Base-by-base conservation (phyloP, 2,797 vertebrate genomes). In the Chaetophractus vellerosus region DNA sequence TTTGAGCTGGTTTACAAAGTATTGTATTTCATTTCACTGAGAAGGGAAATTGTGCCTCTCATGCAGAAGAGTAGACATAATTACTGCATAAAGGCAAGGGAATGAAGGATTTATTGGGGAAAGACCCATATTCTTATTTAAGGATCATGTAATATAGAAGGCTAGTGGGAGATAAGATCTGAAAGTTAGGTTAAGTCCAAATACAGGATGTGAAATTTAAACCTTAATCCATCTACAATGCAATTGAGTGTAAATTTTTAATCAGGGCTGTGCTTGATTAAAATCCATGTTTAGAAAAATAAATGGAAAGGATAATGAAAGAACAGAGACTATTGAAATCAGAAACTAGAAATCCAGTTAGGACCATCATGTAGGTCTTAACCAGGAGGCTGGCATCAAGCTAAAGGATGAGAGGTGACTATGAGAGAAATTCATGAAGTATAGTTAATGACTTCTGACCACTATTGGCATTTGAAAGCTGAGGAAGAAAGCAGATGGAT, bases 271-370 rank as follows among this genome's bases (percentile, higher is more conserved):
- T 57, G 10, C 38, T 90, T 84, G 68, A 81, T 59, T 91, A 89
- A 96, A 96, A 41, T 76, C 68, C 9, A 59, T 71, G 8, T 79
- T 66, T 90, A 79, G 7, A 71, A 50, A 75, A 93, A 86, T 11
- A 88, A 93, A 93, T 18, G 82, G 82, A 3, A 2, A 71, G 1
- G 31, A 21, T 23, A 78, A 86, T 50, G 24, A 83, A 80, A 8
- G 7, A 14, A 45, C 16, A 81, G 8, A 87, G n/a, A 64, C 45
- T 38, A 63, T 15, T 86, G 10, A 81, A 8, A 79, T 18, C 33
- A 59, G 6, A 94, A 59, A 52, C 2, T 55, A 52, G 50, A 33
- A 74, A 80, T 83, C 3, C n/a, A 81, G 31, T 36, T 64, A 71
- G 33, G 28, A 78, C 26, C 6, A 68, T 31, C 16, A 59, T 41